These are phyloP conservation scores for Paratrypauchen microcephalus DNA, from an alignment of 2,797 vertebrate species.

Conservation along the genomic window DNA sequence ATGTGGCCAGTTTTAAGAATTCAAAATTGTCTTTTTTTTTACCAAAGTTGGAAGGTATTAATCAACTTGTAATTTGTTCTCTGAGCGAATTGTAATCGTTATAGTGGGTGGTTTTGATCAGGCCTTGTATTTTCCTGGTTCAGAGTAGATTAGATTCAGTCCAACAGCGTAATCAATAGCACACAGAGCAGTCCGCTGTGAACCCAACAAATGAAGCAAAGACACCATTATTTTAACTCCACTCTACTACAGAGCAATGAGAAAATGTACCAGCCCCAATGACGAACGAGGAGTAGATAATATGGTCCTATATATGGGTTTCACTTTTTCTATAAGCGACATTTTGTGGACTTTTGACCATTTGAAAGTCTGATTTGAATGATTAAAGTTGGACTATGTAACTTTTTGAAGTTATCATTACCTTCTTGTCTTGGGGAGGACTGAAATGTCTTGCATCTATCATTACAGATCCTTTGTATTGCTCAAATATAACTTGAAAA, in stretches of 20 bases:
- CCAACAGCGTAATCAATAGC: conserved; percentile 10
- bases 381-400: too few species aligned
- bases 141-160: conserved; percentile 4
- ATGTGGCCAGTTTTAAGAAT: neutral
- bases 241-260: neutral
- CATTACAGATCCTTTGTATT: too few species aligned
- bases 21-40: neutral
- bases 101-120: neutral
- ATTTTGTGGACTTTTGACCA: too few species aligned
- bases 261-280: neutral
- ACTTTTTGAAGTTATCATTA: too few species aligned
- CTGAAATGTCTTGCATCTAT: too few species aligned
- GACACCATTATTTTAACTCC: conserved; percentile 2
- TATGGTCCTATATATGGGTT: too few species aligned
- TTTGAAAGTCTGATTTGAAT: too few species aligned
- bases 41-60: neutral
- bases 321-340: too few species aligned
- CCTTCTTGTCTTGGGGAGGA: too few species aligned
- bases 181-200: neutral
- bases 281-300: too few species aligned
- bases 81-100: neutral
- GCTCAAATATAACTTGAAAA: too few species aligned
- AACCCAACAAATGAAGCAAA: conserved; percentile 5
- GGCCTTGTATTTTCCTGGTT: neutral
- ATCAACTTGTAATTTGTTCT: neutral